A percentile compares a stretch with the other conserved stretches of the same genome.
Evolutionary conservation across 2,888 invertebrate genomes (phyloP).

Genomic region (Pseudococcus longispinus): DNA sequence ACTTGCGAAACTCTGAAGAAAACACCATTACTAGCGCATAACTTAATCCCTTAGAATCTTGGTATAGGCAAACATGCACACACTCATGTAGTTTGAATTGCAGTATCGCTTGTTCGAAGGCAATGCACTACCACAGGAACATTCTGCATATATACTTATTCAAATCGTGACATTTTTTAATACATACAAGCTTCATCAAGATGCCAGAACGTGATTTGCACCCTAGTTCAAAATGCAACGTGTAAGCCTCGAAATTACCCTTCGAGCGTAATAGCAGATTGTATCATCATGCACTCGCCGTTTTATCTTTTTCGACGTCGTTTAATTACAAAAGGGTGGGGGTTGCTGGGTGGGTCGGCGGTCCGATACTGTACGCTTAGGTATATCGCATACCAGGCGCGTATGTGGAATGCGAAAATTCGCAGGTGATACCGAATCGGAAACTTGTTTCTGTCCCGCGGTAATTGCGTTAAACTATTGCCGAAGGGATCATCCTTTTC

Average conservation of each 20-base stretch:
- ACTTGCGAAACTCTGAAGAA: no score
- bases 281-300: background rate
- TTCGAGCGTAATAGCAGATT: background rate
- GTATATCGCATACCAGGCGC: background rate
- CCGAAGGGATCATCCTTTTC: conserved; percentile 50
- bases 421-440: conserved; percentile 49
- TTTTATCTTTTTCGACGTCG: conserved; percentile 22
- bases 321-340: conserved; percentile 17
- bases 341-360: background rate
- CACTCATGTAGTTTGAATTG: no score
- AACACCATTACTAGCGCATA: no score
- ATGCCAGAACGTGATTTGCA: background rate
- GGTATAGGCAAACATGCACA: no score
- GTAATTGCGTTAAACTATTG: conserved; percentile 52
- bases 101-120: no score
- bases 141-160: background rate
- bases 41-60: no score
- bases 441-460: conserved; percentile 40
- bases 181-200: background rate
- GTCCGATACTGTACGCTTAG: background rate
- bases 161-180: background rate
- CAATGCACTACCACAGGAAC: no score
- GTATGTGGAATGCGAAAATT: conserved; percentile 48
- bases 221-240: background rate
- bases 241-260: background rate